Percentiles rank a stretch among this genome's conserved stretches.
phyloP scores from a whole-genome alignment of 2,888 invertebrate genomes.

The Dugesia japonica region DNA sequence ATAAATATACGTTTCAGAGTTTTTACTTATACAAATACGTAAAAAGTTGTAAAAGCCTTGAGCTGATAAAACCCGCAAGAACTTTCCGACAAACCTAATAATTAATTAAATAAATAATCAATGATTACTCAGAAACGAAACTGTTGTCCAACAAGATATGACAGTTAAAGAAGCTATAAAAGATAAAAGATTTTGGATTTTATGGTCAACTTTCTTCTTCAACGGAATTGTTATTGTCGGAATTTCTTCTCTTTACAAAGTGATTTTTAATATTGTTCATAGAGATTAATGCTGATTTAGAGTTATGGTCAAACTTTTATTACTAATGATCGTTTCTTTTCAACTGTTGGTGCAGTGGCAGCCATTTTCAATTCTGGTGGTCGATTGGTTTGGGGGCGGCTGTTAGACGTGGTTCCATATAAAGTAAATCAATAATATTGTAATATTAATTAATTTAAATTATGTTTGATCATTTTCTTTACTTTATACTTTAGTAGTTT shows the following conservation, averaged over 20 bases:
- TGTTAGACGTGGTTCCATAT: neutral
- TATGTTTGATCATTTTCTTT: too few species aligned
- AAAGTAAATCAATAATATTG: neutral
- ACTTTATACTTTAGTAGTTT: too few species aligned
- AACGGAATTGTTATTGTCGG: conserved; percentile 42
- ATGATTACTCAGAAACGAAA: too few species aligned
- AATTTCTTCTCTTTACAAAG: conserved; percentile 46
- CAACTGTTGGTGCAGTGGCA: conserved; percentile 48
- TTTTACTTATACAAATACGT: too few species aligned
- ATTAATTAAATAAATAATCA: too few species aligned
- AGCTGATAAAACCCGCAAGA: too few species aligned
- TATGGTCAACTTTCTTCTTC: conserved; percentile 45
- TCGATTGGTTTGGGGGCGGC: conserved; percentile 49
- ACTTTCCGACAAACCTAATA: too few species aligned
- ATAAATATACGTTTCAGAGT: too few species aligned
- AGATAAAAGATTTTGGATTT: conserved; percentile 39
- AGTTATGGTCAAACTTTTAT: conserved; percentile 49
- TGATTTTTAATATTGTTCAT: neutral
- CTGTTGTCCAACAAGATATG: neutral
- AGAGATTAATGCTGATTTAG: conserved; percentile 36
- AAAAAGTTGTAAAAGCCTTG: too few species aligned
- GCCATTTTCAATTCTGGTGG: conserved; percentile 49
- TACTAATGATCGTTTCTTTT: conserved; percentile 49
- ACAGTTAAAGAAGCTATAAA: neutral
- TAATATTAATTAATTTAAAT: neutral